phyloP scores from a whole-genome alignment of 2,797 vertebrate genomes.

The Chelidonichthys spinosus region DNA sequence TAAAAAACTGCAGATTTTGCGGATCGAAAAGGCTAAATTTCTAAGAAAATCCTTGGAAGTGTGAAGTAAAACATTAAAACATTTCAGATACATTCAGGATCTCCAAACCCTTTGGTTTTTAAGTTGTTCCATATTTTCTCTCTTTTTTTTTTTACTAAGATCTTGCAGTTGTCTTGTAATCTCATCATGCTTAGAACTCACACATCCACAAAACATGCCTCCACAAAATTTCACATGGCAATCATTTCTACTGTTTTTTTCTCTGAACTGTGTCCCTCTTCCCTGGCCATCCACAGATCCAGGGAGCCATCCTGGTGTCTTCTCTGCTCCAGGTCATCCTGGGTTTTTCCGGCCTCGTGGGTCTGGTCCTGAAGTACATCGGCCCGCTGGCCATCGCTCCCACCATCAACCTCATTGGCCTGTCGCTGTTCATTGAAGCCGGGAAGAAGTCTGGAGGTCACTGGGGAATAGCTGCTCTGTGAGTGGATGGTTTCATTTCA shows the following conservation, averaged over 20 bases:
- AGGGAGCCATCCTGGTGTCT: slow-evolving; percentile 85
- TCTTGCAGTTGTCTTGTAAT: background rate
- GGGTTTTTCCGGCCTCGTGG: slow-evolving; percentile 84
- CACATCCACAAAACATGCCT: background rate
- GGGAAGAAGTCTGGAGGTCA: slow-evolving; percentile 87
- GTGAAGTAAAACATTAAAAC: background rate
- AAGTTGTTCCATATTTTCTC: no score
- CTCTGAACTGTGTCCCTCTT: background rate
- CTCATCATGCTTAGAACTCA: background rate
- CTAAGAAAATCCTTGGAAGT: background rate
- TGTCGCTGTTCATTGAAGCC: slow-evolving; percentile 85
- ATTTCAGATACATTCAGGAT: background rate
- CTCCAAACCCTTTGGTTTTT: no score
- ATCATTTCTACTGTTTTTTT: background rate
- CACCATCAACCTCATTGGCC: slow-evolving; percentile 86
- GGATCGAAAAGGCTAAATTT: background rate
- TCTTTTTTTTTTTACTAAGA: background rate
- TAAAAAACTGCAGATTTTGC: no score
- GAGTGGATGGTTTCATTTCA: slow-evolving; percentile 58
- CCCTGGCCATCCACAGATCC: slow-evolving; percentile 75
- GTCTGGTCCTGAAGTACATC: slow-evolving; percentile 83
- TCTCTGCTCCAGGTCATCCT: slow-evolving; percentile 83
- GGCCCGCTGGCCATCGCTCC: slow-evolving; percentile 86
- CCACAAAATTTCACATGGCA: background rate
- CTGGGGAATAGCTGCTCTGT: slow-evolving; percentile 88